phyloP scores from a whole-genome alignment of 2,888 invertebrate species.

The Ariolimax columbianus region DNA sequence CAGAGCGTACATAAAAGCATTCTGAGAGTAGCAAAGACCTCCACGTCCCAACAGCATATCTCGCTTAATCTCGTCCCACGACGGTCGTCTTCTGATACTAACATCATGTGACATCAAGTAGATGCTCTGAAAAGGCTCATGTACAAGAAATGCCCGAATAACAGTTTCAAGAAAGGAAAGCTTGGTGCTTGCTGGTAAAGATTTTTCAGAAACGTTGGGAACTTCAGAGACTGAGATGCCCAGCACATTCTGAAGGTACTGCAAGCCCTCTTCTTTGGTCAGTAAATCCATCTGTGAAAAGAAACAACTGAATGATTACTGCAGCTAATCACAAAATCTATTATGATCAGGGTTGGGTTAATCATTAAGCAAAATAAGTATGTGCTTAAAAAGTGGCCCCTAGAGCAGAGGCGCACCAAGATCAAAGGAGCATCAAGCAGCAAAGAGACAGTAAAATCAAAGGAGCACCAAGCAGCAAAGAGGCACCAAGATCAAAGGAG shows the following conservation, averaged over 20 bases:
- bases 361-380: too few species aligned
- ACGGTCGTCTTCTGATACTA: conserved; percentile 45
- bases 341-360: too few species aligned
- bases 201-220: not conserved
- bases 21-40: conserved; percentile 56
- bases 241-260: conserved; percentile 23
- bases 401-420: too few species aligned
- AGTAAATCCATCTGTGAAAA: conserved; percentile 21
- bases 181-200: not conserved
- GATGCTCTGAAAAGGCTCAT: conserved; percentile 56
- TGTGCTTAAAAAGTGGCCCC: too few species aligned
- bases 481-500: too few species aligned
- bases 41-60: conserved; percentile 49
- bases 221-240: not conserved
- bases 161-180: conserved; percentile 17
- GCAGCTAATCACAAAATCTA: too few species aligned
- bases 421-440: too few species aligned
- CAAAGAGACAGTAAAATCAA: too few species aligned
- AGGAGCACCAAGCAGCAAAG: too few species aligned
- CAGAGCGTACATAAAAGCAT: conserved; percentile 53
- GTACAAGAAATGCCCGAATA: conserved; percentile 5
- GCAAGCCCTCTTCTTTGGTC: not conserved
- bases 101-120: conserved; percentile 46
- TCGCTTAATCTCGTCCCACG: conserved; percentile 46
- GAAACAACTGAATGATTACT: too few species aligned